Conservation (phyloP, 2,113 vertebrate genomes). For the Erythrolamprus reginae region DNA sequence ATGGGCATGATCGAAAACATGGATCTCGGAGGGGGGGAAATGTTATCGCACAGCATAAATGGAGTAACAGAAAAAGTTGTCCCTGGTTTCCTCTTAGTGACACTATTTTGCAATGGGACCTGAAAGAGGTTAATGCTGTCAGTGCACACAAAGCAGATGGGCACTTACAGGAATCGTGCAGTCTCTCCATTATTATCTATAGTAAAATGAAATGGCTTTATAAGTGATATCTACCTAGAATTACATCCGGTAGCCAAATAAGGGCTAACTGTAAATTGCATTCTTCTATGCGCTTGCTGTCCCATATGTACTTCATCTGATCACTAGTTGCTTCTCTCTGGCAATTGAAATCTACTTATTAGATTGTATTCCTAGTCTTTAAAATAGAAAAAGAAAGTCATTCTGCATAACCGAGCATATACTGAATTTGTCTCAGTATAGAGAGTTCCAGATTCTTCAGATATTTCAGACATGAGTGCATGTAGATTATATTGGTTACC, state of each 20-base stretch:
- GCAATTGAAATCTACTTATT: background rate
- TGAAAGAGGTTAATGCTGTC: background rate
- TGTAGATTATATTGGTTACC: background rate
- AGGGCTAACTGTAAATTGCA: background rate
- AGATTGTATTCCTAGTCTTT: background rate
- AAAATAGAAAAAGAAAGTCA: background rate
- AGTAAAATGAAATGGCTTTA: background rate
- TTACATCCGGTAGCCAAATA: background rate
- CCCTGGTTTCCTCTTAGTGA: background rate
- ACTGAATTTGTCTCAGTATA: background rate
- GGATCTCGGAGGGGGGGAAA: background rate
- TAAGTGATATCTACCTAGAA: background rate
- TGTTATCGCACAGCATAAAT: background rate
- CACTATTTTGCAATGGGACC: background rate
- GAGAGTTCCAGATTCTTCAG: background rate
- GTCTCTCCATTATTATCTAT: background rate
- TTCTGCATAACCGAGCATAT: background rate
- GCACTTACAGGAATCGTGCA: background rate
- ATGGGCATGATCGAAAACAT: background rate
- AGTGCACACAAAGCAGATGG: background rate
- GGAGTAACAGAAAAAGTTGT: background rate
- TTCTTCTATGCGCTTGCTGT: background rate
- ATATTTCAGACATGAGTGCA: background rate
- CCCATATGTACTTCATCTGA: background rate
- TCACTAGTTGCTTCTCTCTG: background rate